phyloP scores from a whole-genome alignment of 2,797 vertebrate genomes.

The Protosalanx chinensis region DNA sequence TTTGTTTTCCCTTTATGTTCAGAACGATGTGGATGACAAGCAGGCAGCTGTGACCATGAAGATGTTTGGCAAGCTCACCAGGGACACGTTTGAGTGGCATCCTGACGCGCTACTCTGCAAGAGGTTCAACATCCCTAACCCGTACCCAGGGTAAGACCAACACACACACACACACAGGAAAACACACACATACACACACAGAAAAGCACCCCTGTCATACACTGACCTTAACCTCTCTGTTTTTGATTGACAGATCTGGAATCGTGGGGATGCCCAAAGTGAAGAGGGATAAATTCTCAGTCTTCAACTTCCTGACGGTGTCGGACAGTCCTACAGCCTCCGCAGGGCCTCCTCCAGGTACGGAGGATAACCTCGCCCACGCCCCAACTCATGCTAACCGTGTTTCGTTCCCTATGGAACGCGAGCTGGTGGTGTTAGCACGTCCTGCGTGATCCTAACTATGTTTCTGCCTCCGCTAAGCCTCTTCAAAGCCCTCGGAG shows the following conservation, averaged over 20 bases:
- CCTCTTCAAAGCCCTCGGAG: slow-evolving; percentile 59
- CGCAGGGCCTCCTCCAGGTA: slow-evolving; percentile 40
- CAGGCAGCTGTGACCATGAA: slow-evolving; percentile 89
- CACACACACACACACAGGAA: slow-evolving; percentile 4
- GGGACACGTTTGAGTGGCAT: slow-evolving; percentile 90
- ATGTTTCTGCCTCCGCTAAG: slow-evolving; percentile 21
- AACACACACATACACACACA: neutral
- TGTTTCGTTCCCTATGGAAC: too few species aligned
- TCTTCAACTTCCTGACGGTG: slow-evolving; percentile 91
- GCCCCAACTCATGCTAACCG: neutral
- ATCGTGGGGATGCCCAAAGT: slow-evolving; percentile 86
- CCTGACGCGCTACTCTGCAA: slow-evolving; percentile 91
- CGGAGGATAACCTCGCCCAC: neutral
- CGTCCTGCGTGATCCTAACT: neutral
- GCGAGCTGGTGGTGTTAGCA: too few species aligned
- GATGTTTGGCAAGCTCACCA: slow-evolving; percentile 92
- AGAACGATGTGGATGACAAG: slow-evolving; percentile 80
- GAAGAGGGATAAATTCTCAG: slow-evolving; percentile 93
- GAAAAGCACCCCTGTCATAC: neutral
- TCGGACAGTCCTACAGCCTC: slow-evolving; percentile 56
- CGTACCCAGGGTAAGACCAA: slow-evolving; percentile 81
- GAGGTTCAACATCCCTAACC: slow-evolving; percentile 91
- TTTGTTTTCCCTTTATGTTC: slow-evolving; percentile 19
- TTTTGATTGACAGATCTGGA: slow-evolving; percentile 75
- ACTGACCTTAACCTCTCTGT: neutral